A percentile compares a stretch with the other conserved stretches of the same genome.
Evolutionary conservation across 2,888 invertebrate genomes (phyloP).

Genomic region (Dicyrtomina minuta): DNA sequence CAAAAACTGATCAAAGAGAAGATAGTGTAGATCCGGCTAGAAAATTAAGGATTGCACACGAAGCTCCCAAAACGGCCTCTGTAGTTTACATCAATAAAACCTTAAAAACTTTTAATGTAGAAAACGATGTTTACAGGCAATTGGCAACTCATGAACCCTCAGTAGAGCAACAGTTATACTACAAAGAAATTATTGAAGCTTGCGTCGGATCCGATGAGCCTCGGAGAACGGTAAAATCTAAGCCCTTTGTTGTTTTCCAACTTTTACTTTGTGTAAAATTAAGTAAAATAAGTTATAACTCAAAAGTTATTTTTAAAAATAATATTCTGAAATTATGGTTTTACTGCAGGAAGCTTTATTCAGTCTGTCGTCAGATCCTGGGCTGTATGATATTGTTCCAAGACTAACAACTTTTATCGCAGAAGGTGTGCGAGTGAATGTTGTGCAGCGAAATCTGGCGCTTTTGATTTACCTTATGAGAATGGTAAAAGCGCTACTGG

Average conservation of each 20-base stretch:
- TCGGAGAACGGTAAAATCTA: slow-evolving; percentile 77
- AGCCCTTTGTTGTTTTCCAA: too few relatives aligned
- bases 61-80: slow-evolving; percentile 42
- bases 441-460: slow-evolving; percentile 95
- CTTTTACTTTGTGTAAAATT: background rate
- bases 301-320: background rate
- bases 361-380: slow-evolving; percentile 91
- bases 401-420: slow-evolving; percentile 96
- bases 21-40: slow-evolving; percentile 90
- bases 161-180: slow-evolving; percentile 96
- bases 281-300: background rate
- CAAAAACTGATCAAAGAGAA: slow-evolving; percentile 73
- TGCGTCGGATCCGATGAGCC: slow-evolving; percentile 97
- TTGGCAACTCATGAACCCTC: slow-evolving; percentile 93
- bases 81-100: slow-evolving; percentile 37
- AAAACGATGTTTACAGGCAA: slow-evolving; percentile 48
- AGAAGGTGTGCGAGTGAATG: slow-evolving; percentile 96
- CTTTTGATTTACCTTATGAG: slow-evolving; percentile 96
- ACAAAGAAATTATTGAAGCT: slow-evolving; percentile 98
- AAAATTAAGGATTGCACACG: slow-evolving; percentile 73
- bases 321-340: background rate
- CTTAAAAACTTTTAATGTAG: slow-evolving; percentile 47
- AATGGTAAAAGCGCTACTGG: slow-evolving; percentile 95
- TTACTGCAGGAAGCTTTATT: slow-evolving; percentile 78
- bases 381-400: slow-evolving; percentile 94